Evolutionary conservation across 2,113 vertebrate genomes (phyloP).

Genomic region (Sula dactylatra): DNA sequence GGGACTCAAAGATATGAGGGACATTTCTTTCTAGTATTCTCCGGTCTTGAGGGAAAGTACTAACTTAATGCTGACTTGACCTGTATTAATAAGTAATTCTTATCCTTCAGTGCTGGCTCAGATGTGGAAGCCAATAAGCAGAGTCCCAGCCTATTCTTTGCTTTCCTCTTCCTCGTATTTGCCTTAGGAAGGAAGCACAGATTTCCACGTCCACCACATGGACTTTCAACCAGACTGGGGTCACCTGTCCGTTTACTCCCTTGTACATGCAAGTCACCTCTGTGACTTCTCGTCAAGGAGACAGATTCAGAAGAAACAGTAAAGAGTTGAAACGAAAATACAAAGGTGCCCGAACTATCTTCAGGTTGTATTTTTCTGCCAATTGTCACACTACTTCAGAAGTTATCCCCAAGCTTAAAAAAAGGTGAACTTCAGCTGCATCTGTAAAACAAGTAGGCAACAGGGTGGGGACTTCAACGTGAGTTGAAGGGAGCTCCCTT

Average conservation of each 20-base stretch:
- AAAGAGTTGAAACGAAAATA: background rate
- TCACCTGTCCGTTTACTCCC: background rate
- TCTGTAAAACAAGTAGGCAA: background rate
- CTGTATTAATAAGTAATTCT: background rate
- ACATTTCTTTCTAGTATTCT: background rate
- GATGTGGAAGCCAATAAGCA: background rate
- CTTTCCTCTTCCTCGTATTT: background rate
- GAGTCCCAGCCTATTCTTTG: background rate
- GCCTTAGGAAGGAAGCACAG: background rate
- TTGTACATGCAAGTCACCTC: background rate
- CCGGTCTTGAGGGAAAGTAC: background rate
- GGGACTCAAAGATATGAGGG: background rate
- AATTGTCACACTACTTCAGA: background rate
- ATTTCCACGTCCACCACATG: background rate
- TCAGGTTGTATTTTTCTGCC: background rate
- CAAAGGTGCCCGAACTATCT: background rate
- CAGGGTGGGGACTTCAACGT: fast-evolving
- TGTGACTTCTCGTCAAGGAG: background rate
- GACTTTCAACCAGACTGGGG: background rate
- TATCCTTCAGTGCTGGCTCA: background rate
- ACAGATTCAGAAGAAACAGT: background rate
- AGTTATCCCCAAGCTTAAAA: background rate
- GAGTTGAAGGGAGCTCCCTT: background rate
- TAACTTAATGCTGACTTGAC: background rate
- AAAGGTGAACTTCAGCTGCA: background rate